Evolutionary conservation across 2,797 vertebrate species (phyloP), one percentile per base, ranked within the genome.

Genomic region (Microhierax caerulescens): DNA sequence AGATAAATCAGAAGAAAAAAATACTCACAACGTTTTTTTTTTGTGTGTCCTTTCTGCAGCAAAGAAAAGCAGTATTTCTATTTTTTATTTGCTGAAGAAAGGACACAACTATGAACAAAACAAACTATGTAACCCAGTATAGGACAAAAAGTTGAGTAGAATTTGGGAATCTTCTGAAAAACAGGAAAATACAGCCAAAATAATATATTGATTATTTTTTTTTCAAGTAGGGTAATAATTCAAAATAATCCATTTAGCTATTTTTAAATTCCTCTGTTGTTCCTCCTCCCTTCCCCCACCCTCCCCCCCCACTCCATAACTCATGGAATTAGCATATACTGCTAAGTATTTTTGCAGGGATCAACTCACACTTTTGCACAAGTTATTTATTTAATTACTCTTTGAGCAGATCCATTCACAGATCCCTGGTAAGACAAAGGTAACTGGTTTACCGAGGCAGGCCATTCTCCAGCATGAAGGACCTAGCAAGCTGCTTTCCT

Each of bases 21-120:
- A 48, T 15, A 72, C 1, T 16, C 18, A 41, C 19, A 53, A 22
- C 3, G 3, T 1, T 6, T 48, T 1, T 6, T 48, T 67, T 48
- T 28, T n/a, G 22, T 39, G 28, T 68, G 17, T 17, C 36, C 18
- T 47, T 23, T 88, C 24, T 63, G 47, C 22, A 74, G 60, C 18
- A 54, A 91, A 77, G 9, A 45, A 59, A 25, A 51, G 19, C 4
- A 10, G 51, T 70, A 27, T 6, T 60, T 13, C 3, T 53, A 7
- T n/a, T 20, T 1, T 13, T 14, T 21, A 34, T 53, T 90, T 88
- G 43, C 43, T 51, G 60, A 86, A 72, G 43, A 67, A 53, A 74
- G 12, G 41, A 73, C 10, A 77, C 39, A 83, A 32, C 10, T 51
- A 59, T 5, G 10, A 94, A 74, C 50, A 77, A 10, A 83, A n/a